Base-by-base conservation (phyloP, 2,888 invertebrate species). In the Drosophila stalkeri region DNA sequence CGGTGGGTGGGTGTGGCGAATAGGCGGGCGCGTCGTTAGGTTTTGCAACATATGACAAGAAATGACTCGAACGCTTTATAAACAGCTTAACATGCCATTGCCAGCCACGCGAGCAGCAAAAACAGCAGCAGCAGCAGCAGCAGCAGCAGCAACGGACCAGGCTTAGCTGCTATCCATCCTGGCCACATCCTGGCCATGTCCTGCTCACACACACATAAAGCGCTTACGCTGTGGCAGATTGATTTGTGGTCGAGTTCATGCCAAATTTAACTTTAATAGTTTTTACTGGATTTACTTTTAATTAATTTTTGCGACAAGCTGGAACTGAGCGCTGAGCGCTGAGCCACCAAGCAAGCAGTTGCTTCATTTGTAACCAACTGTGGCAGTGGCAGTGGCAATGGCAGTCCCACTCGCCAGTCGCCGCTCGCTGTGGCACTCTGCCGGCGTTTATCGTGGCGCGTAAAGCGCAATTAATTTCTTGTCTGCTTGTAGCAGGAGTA, bases 391-490 rank as follows among this genome's bases (percentile, higher is more conserved):
- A 41, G 23, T 33, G 31, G 18, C 27, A 46, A 51, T 56, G 56
- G 44, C 49, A 35, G 62, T 51, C 14, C 44, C 44, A 20, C 5
- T 44, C 37, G 20, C 20, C 3, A 46, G 14, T 46, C 8, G 23
- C 23, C 47, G 20, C 41, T 43, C 16, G 43, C 56, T 61, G 57
- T 37, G 43, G 8, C 41, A 54, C 35, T 52, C 35, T 52, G 51
- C 75, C 67, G 66, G 81, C 81, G 84, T 89, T 89, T 87, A 86
- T 89, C 87, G 89, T 89, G 80, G 69, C 87, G 86, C 86, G 86
- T 85, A 82, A 85, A 85, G 90, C 90, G 88, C 90, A 86, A 86
- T 86, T 86, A 89, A 89, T 86, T 87, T 89, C 75, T 78, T 86
- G 86, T 89, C 90, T 87, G 88, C 80, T 81, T 76, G 80, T 75